Base-by-base conservation (phyloP, 1,140 invertebrate species). In the Sminthurinus signatus region DNA sequence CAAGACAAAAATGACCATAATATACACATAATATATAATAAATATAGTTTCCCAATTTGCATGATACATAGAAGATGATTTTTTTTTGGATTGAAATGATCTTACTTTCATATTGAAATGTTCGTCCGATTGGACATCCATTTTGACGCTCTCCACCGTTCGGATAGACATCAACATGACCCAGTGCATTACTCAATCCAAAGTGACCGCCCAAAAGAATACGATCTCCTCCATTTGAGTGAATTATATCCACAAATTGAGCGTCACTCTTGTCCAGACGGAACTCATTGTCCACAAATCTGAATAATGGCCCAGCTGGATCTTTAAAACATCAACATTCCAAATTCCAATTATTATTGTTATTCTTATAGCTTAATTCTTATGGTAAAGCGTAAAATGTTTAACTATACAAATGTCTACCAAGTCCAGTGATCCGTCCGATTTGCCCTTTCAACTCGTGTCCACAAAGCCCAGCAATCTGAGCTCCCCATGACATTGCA, bases 211-310 rank as follows among this genome's bases (percentile, higher is more conserved):
- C 69, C 43, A 8, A 60, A 28, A 63, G 57, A 8, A 63, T 44
- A 44, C 56, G 32, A 8, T 36, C 32, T 0, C 69, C 69, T 39
- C 39, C 58, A 59, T 67, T 65, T 15, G 60, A 62, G 28, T 71
- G 69, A 56, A 71, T 65, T 17, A 68, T 52, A 48, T 71, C 69
- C 5, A 71, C 69, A 58, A 71, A 71, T 64, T 66, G 48, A 0
- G 69, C 69, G 39, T 71, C 69, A 36, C 25, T 60, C 44, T 65
- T 68, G 36, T 71, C 65, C 27, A 71, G 51, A 14, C 66, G 44
- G 52, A 65, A 65, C 43, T 68, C 69, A 15, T 68, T 55, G n/a
- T 60, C 59, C 0, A 68, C 60, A 54, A 56, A 68, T 29, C 48
- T 52, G 44, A 71, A 71, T 17, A 63, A 62, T 25, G 69, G 69